These are phyloP conservation scores for Craseonycteris thonglongyai DNA, from an alignment of 2,113 vertebrate genomes.

Conservation along the genomic window DNA sequence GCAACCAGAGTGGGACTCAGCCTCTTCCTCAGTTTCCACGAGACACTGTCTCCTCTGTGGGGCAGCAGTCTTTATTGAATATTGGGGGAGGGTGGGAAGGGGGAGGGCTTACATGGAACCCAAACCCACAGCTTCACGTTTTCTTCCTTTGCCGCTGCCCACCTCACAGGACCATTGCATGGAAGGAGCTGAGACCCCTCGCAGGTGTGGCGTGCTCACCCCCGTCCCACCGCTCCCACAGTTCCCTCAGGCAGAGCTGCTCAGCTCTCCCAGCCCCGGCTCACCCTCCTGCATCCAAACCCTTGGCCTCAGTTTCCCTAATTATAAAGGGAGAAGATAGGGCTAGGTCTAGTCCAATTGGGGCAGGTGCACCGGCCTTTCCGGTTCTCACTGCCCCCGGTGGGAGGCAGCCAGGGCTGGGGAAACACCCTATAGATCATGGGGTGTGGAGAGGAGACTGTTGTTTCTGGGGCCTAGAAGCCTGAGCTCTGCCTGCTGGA, in stretches of 20 bases:
- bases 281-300: background rate
- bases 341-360: no score
- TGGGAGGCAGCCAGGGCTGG: background rate
- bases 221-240: no score
- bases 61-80: background rate
- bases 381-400: background rate
- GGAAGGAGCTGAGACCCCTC: background rate
- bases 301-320: background rate
- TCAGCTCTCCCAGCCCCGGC: background rate
- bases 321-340: no score
- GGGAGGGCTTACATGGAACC: background rate
- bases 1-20: no score
- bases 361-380: background rate
- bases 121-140: background rate
- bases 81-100: fast-evolving
- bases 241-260: background rate
- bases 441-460: background rate
- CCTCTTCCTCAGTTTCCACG: background rate
- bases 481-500: background rate
- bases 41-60: background rate
- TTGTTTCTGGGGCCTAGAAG: background rate
- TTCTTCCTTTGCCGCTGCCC: background rate
- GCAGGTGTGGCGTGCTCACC: no score
- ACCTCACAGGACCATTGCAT: no score
- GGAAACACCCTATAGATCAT: background rate